These are phyloP conservation scores for Albula glossodonta DNA, from an alignment of 2,113 vertebrate genomes.

Conservation along the genomic window DNA sequence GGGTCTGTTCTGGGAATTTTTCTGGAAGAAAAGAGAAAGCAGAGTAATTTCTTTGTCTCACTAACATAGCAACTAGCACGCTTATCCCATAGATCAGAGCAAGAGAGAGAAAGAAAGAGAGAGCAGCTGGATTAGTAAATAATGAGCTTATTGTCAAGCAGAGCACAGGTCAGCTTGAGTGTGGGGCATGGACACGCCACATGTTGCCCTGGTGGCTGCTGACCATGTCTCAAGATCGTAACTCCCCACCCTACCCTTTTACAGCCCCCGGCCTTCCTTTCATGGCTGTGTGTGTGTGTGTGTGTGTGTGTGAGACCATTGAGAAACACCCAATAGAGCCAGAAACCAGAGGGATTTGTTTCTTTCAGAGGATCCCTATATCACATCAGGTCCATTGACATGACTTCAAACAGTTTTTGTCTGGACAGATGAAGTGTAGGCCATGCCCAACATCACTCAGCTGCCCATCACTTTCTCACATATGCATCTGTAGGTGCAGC, in stretches of 20 bases:
- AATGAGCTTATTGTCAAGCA: not conserved
- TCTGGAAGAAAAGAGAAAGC: not conserved
- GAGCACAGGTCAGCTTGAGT: not conserved
- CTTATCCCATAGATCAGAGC: not conserved
- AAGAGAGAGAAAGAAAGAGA: not conserved
- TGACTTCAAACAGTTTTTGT: not conserved
- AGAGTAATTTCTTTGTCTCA: not conserved
- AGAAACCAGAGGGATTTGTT: not conserved
- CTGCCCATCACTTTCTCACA: not conserved
- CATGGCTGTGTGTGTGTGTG: not conserved
- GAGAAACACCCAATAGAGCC: not conserved
- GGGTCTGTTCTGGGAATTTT: not conserved
- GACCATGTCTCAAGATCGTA: not conserved
- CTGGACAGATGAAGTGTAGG: not conserved
- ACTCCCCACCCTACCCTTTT: not conserved
- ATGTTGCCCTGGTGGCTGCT: not conserved
- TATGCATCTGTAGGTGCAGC: not conserved
- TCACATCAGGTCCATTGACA: constrained; percentile 1
- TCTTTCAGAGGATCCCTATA: not conserved
- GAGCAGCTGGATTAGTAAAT: constrained; percentile 7
- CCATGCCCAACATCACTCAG: not conserved
- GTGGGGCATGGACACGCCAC: not conserved
- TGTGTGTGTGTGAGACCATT: not conserved
- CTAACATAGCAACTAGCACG: not conserved
- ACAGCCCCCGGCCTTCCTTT: not conserved